Percentiles rank a stretch among this genome's conserved stretches.
phyloP scores from a whole-genome alignment of 2,888 invertebrate species.

The Drosophila picticornis region DNA sequence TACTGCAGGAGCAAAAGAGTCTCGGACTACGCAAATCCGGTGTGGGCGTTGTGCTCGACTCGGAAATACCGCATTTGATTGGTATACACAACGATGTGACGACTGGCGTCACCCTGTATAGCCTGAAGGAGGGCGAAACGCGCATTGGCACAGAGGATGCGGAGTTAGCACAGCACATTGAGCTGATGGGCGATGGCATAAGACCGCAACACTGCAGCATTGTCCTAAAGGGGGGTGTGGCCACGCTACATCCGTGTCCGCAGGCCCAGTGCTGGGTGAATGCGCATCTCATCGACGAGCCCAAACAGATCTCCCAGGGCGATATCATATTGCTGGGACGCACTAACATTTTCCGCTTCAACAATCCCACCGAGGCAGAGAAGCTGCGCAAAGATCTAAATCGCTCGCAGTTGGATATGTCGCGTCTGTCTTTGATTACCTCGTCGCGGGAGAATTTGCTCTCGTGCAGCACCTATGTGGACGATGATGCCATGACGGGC shows the following conservation, averaged over 20 bases:
- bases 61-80: slow-evolving; percentile 96
- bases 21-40: slow-evolving; percentile 94
- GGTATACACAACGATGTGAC: slow-evolving; percentile 96
- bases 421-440: slow-evolving; percentile 92
- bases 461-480: slow-evolving; percentile 83
- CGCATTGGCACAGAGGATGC: slow-evolving; percentile 93
- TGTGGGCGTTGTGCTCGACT: slow-evolving; percentile 94
- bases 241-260: slow-evolving; percentile 90
- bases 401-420: slow-evolving; percentile 90
- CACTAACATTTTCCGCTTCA: slow-evolving; percentile 94
- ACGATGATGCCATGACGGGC: slow-evolving; percentile 79
- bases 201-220: slow-evolving; percentile 92
- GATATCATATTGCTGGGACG: slow-evolving; percentile 92
- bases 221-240: slow-evolving; percentile 89
- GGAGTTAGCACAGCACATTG: slow-evolving; percentile 89
- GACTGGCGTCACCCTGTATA: slow-evolving; percentile 96
- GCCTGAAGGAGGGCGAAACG: slow-evolving; percentile 95
- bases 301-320: slow-evolving; percentile 92
- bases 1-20: slow-evolving; percentile 94
- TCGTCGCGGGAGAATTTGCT: slow-evolving; percentile 90
- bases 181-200: slow-evolving; percentile 91
- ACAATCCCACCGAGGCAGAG: slow-evolving; percentile 95
- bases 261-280: slow-evolving; percentile 93
- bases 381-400: slow-evolving; percentile 90
- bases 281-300: slow-evolving; percentile 91